Evolutionary conservation across 2,797 vertebrate species (phyloP), one percentile per base, ranked within the genome.

Genomic region (Limnodromus scolopaceus): DNA sequence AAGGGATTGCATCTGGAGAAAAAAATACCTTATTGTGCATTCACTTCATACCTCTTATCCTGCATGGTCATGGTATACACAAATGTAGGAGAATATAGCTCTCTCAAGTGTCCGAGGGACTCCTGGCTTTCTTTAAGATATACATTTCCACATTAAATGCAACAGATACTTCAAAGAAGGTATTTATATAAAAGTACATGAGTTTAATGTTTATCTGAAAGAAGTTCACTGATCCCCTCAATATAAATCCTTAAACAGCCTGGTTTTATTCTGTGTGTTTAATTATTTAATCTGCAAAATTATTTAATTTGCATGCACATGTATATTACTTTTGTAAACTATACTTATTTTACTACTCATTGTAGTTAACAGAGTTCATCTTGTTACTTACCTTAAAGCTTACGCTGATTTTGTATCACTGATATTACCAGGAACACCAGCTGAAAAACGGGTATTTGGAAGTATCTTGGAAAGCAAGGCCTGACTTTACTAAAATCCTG

Each of bases 51-150:
- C 13, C 10, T 51, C 24, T 51, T 84, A 45, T 4, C 49, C 17
- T 19, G 15, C 3, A 2, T 18, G 30, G 9, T 32, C 11, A 9
- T 24, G 16, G 3, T 17, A 18, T 15, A 34, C 1, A 4, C 10
- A 65, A 55, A 41, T 16, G 5, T n/a, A 61, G 41, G 45, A 43
- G 34, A 34, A 28, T 27, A 11, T 2, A n/a, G 19, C 17, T 27
- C 27, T 53, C 10, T 14, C 14, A 53, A 16, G 13, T 43, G 28
- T 54, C n/a, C 60, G 32, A 25, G 2, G 1, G 12, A 5, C 8
- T 68, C 24, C 25, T 32, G 9, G 1, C 36, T 78, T 84, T 74
- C 32, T 28, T 76, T 24, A 43, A 43, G 39, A 39, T 6, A 14
- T 12, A 38, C 2, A 32, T 79, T 64, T 85, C 16, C 80, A 55